phyloP scores from a whole-genome alignment of 64 coral and sea anemone genomes.

The Dendronephthya gigantea region DNA sequence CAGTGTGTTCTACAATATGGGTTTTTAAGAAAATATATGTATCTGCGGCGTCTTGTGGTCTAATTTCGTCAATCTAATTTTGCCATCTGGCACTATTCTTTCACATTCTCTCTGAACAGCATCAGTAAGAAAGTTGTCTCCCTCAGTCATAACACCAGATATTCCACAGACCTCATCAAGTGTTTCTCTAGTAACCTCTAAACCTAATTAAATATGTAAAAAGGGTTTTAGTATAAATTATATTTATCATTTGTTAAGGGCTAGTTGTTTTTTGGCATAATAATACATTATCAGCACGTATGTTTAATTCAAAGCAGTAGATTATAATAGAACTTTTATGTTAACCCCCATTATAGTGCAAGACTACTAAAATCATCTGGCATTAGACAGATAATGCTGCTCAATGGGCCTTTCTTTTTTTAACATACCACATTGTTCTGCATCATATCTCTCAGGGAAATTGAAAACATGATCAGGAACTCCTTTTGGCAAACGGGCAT shows the following conservation, averaged over 20 bases:
- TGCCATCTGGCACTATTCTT: constrained; percentile 19
- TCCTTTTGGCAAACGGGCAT: neutral
- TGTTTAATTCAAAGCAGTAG: neutral
- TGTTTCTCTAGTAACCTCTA: neutral
- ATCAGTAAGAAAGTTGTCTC: neutral
- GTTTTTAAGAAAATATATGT: constrained; percentile 10
- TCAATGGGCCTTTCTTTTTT: neutral
- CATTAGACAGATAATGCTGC: too few species aligned
- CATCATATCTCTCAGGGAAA: neutral
- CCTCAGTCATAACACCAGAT: neutral
- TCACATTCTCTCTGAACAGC: constrained; percentile 10
- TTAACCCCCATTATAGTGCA: neutral
- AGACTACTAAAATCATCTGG: too few species aligned
- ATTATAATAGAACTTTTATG: too few species aligned
- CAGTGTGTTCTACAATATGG: neutral
- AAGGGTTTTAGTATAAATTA: neutral
- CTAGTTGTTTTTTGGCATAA: too few species aligned
- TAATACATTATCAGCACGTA: neutral
- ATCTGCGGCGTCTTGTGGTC: neutral
- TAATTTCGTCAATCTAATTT: too few species aligned
- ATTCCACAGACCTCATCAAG: neutral
- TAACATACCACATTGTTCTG: neutral
- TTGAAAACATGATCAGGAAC: neutral
- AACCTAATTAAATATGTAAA: constrained; percentile 13
- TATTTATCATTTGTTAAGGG: neutral